These are phyloP conservation scores for Gavialis gangeticus DNA, from an alignment of 2,113 vertebrate genomes.

Conservation along the genomic window DNA sequence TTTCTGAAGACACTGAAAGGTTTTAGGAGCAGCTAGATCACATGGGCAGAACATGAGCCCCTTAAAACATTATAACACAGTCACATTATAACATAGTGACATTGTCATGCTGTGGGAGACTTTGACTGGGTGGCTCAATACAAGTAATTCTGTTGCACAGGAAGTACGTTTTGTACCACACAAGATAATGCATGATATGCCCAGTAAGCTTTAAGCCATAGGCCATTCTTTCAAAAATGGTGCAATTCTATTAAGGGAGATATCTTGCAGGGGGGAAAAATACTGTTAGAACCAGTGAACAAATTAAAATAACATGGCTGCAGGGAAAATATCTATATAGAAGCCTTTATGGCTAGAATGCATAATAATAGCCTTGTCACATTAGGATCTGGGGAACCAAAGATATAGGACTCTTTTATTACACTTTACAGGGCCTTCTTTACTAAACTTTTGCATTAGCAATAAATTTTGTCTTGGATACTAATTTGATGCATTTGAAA, in stretches of 20 bases:
- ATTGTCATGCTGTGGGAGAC: conserved; percentile 19
- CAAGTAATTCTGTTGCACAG: conserved; percentile 8
- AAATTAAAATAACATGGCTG: conserved; percentile 62
- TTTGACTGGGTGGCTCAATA: neutral
- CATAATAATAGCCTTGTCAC: conserved; percentile 47
- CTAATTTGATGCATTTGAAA: conserved; percentile 63
- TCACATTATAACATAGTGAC: conserved; percentile 42
- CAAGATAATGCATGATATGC: conserved; percentile 37
- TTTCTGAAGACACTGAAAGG: conserved; percentile 47
- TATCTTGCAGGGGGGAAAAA: conserved; percentile 36
- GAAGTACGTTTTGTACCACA: neutral
- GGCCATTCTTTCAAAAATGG: conserved; percentile 52
- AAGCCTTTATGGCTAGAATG: conserved; percentile 51
- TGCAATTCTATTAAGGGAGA: conserved; percentile 65
- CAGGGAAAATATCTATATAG: conserved; percentile 40
- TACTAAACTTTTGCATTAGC: conserved; percentile 30
- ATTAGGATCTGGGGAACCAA: conserved; percentile 29
- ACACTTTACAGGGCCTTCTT: conserved; percentile 29
- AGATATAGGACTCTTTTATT: conserved; percentile 31
- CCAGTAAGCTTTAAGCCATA: conserved; percentile 38
- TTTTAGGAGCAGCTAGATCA: conserved; percentile 6
- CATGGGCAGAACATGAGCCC: conserved; percentile 33
- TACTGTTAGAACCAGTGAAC: conserved; percentile 51
- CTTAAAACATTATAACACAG: conserved; percentile 31
- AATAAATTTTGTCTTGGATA: conserved; percentile 34